phyloP scores from a whole-genome alignment of 2,113 vertebrate genomes.

The Lycaon pictus region DNA sequence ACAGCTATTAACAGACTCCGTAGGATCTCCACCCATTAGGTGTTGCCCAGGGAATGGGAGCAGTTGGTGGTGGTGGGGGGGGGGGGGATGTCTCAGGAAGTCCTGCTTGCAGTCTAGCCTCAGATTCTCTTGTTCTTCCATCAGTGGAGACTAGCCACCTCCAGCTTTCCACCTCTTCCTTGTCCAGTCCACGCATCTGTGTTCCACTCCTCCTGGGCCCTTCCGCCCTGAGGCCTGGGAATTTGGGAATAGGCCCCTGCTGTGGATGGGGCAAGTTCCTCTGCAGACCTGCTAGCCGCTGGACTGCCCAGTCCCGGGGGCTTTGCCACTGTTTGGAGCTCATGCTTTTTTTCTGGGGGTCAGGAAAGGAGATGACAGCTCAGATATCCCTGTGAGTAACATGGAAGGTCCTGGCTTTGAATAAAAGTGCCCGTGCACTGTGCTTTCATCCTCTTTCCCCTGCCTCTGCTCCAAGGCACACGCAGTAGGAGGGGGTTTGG shows the following conservation, averaged over 20 bases:
- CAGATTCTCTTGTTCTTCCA: not conserved
- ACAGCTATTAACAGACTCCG: not conserved
- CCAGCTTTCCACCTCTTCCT: not conserved
- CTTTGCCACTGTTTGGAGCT: not conserved
- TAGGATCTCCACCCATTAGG: not conserved
- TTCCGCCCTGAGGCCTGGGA: not conserved
- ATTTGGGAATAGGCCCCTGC: not conserved
- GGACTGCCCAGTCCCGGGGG: not conserved
- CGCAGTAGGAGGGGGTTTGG: not conserved
- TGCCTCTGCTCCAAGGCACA: not conserved
- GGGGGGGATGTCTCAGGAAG: not conserved
- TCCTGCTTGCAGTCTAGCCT: not conserved
- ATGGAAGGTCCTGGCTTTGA: not conserved
- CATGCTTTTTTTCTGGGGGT: not conserved
- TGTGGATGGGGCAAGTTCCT: not conserved
- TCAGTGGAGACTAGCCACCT: not conserved
- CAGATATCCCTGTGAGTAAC: not conserved
- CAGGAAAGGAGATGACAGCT: not conserved
- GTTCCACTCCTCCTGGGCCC: not conserved
- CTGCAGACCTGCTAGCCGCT: not conserved
- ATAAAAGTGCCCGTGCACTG: not conserved
- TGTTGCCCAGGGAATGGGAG: not conserved
- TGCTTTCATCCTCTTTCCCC: not conserved
- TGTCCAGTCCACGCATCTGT: not conserved
- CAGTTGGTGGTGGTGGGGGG: not conserved